These are phyloP conservation scores for Leucozona laternaria DNA, from an alignment of 2,888 invertebrate species.

Conservation along the genomic window DNA sequence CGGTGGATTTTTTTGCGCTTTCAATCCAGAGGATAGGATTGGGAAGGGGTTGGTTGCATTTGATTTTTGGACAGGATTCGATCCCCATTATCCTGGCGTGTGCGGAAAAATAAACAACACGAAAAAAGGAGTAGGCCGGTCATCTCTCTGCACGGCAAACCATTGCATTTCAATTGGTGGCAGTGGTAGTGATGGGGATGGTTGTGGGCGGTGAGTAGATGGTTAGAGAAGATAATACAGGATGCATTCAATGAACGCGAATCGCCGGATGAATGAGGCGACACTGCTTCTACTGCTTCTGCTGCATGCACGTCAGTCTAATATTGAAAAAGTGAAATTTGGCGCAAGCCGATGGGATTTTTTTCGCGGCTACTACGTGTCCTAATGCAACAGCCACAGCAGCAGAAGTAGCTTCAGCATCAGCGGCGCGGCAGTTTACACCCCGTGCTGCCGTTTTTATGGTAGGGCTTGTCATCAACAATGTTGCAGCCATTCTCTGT, in stretches of 20 bases:
- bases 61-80: conserved; percentile 73
- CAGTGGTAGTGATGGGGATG: not conserved
- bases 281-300: conserved; percentile 70
- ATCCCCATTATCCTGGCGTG: conserved; percentile 69
- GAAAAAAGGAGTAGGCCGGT: conserved; percentile 66
- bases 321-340: conserved; percentile 75
- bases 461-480: conserved; percentile 70
- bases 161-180: conserved; percentile 53
- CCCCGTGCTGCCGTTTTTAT: conserved; percentile 51
- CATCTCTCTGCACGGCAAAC: conserved; percentile 59
- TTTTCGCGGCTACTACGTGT: conserved; percentile 48
- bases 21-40: conserved; percentile 6
- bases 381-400: conserved; percentile 52
- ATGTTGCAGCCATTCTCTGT: conserved; percentile 66
- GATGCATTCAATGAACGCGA: conserved; percentile 76
- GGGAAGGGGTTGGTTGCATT: conserved; percentile 39
- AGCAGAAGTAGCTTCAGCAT: no score
- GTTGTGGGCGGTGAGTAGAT: not conserved
- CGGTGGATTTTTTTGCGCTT: conserved; percentile 35
- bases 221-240: conserved; percentile 65
- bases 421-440: conserved; percentile 64
- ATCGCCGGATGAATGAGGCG: conserved; percentile 79
- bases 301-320: conserved; percentile 74
- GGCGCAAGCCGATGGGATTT: conserved; percentile 65
- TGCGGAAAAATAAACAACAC: conserved; percentile 67